Percentiles rank a stretch among this genome's conserved stretches.
These are phyloP conservation scores for Cathartes aura DNA, from an alignment of 2,113 vertebrate species.

Conservation along the genomic window DNA sequence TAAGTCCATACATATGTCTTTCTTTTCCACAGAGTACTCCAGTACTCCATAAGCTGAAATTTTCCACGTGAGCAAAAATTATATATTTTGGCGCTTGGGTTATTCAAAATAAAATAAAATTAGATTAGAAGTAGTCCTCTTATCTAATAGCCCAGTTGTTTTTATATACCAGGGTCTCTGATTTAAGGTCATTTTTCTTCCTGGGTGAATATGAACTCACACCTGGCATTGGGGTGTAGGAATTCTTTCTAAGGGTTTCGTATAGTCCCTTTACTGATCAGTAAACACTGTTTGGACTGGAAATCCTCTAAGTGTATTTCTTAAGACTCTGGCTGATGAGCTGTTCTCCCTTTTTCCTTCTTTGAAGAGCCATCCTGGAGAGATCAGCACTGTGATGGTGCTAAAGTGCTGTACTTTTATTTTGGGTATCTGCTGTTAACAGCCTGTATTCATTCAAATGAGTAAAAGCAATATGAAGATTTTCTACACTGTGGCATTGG, in stretches of 20 bases:
- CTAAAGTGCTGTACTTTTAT: not conserved
- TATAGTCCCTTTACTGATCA: not conserved
- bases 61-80: not conserved
- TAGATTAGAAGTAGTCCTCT: not conserved
- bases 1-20: not conserved
- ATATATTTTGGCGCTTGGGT: not conserved
- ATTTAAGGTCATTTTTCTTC: not conserved
- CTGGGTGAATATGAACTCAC: not conserved
- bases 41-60: not conserved
- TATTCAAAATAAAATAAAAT: not conserved
- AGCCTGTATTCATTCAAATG: not conserved
- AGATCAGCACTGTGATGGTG: not conserved
- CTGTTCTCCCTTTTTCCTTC: not conserved
- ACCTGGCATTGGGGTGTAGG: not conserved
- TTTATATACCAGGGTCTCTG: not conserved
- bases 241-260: not conserved
- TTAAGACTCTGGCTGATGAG: not conserved
- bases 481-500: not conserved
- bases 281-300: not conserved
- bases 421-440: not conserved
- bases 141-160: not conserved
- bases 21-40: not conserved
- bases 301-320: not conserved
- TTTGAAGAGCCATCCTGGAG: not conserved
- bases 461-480: not conserved